Percentiles rank a stretch among this genome's conserved stretches.
phyloP scores from a whole-genome alignment of 2,888 invertebrate species.

The Andrena dorsata region DNA sequence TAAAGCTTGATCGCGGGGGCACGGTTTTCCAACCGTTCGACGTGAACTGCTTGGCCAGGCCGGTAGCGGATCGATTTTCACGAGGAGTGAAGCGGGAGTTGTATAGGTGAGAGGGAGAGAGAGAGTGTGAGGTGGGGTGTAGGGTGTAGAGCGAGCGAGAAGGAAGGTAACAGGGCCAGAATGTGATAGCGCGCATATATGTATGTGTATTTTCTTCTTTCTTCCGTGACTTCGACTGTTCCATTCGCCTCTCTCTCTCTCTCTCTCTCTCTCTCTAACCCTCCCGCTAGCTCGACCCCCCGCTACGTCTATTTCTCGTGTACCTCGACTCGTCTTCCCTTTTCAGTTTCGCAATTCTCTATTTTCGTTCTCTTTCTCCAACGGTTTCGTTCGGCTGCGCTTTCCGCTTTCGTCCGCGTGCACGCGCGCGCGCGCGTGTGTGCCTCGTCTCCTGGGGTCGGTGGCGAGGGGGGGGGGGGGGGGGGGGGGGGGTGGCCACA shows the following conservation, averaged over 20 bases:
- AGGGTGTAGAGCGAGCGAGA: slow-evolving; percentile 28
- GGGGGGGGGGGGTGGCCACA: not conserved
- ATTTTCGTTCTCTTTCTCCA: not conserved
- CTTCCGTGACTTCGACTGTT: not conserved
- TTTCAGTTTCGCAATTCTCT: not conserved
- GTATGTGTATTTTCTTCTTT: slow-evolving; percentile 1
- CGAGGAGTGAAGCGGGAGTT: slow-evolving; percentile 53
- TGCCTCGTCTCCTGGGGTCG: not conserved
- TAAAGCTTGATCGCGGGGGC: slow-evolving; percentile 47
- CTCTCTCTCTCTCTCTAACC: not conserved
- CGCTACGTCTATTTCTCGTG: not conserved
- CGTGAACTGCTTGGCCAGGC: slow-evolving; percentile 66
- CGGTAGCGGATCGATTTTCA: slow-evolving; percentile 72
- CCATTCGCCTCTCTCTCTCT: not conserved
- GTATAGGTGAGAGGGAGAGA: slow-evolving; percentile 34
- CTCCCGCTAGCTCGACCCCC: not conserved
- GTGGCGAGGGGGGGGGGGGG: no score
- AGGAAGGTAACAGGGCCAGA: slow-evolving; percentile 29
- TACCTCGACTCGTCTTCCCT: not conserved
- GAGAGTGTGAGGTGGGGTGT: slow-evolving; percentile 26
- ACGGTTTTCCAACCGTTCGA: slow-evolving; percentile 50
- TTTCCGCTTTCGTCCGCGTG: slow-evolving; percentile 1
- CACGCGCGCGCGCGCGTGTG: slow-evolving; percentile 14
- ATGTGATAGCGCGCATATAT: slow-evolving; percentile 12
- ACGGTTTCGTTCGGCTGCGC: not conserved